Evolutionary conservation across 2,888 invertebrate genomes (phyloP).

Genomic region (Drosophila aldrichi): DNA sequence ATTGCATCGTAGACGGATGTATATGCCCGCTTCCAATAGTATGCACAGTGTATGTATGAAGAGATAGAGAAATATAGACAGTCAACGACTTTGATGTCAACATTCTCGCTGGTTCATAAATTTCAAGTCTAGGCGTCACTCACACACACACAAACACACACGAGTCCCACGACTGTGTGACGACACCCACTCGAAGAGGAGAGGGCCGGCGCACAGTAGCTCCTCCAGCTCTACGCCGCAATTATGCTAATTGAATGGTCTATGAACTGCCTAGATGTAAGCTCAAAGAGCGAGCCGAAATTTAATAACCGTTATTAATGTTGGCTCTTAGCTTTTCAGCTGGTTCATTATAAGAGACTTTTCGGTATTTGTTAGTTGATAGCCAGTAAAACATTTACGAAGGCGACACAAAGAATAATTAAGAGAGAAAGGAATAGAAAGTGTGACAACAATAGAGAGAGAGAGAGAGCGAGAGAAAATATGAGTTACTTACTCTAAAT

Average conservation of each 20-base stretch:
- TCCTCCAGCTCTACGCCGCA: slow-evolving; percentile 18
- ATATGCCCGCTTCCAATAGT: not conserved
- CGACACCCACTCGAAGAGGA: slow-evolving; percentile 36
- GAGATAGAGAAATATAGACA: slow-evolving; percentile 11
- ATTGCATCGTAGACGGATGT: not conserved
- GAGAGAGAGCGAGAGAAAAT: not conserved
- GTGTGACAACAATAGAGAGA: not conserved
- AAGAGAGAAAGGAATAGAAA: not conserved
- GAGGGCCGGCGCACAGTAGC: slow-evolving; percentile 45
- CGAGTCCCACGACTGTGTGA: slow-evolving; percentile 2
- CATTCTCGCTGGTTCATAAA: slow-evolving; percentile 52
- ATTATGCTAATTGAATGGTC: slow-evolving; percentile 61
- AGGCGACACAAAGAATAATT: not conserved
- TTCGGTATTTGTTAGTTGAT: slow-evolving; percentile 1
- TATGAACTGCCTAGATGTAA: slow-evolving; percentile 36
- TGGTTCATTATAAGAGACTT: slow-evolving; percentile 46
- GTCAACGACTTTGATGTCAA: slow-evolving; percentile 35
- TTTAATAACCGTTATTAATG: slow-evolving; percentile 61
- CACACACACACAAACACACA: slow-evolving; percentile 31
- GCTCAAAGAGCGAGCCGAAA: slow-evolving; percentile 57
- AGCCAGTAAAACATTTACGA: slow-evolving; percentile 24
- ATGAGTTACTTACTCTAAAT: not conserved
- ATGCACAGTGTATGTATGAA: not conserved
- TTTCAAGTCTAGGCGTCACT: slow-evolving; percentile 43
- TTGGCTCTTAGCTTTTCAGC: slow-evolving; percentile 36